Conservation (phyloP, 2,113 vertebrate genomes). For the Neodontobutis hainanensis region DNA sequence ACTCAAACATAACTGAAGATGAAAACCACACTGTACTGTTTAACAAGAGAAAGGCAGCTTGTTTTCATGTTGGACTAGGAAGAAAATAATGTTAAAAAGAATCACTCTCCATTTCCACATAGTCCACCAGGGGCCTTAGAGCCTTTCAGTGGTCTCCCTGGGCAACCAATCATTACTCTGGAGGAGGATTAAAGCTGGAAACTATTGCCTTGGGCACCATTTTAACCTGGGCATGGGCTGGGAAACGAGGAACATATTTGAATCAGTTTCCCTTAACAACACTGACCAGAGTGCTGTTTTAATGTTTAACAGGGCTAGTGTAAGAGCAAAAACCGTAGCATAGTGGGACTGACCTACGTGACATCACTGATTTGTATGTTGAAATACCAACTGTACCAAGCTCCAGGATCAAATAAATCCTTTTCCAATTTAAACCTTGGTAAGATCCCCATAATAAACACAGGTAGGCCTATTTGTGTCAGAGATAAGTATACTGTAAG, state of each 20-base stretch:
- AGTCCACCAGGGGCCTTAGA: not conserved
- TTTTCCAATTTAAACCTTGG: no score
- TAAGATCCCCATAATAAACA: no score
- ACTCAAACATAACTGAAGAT: constrained; percentile 4
- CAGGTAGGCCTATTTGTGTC: no score
- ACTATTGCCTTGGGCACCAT: constrained; percentile 37
- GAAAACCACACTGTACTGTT: not conserved
- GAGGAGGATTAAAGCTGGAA: constrained; percentile 50
- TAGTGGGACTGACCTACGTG: no score
- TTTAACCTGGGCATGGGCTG: constrained; percentile 36
- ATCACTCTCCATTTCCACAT: not conserved
- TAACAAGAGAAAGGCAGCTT: not conserved
- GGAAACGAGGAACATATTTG: constrained; percentile 49
- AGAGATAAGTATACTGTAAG: no score
- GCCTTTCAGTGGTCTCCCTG: constrained; percentile 24
- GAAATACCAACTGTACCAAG: no score
- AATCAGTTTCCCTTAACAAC: constrained; percentile 61
- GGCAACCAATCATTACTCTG: constrained; percentile 47
- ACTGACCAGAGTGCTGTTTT: constrained; percentile 13
- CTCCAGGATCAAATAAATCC: no score
- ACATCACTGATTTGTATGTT: no score
- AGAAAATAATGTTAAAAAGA: constrained; percentile 9
- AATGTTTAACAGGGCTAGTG: constrained; percentile 9
- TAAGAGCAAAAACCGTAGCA: constrained; percentile 25
- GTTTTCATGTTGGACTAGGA: constrained; percentile 5